Evolutionary conservation across 2,888 invertebrate species (phyloP), one percentile per base, ranked within the genome.

Genomic region (Lasioglossum oenotherae): DNA sequence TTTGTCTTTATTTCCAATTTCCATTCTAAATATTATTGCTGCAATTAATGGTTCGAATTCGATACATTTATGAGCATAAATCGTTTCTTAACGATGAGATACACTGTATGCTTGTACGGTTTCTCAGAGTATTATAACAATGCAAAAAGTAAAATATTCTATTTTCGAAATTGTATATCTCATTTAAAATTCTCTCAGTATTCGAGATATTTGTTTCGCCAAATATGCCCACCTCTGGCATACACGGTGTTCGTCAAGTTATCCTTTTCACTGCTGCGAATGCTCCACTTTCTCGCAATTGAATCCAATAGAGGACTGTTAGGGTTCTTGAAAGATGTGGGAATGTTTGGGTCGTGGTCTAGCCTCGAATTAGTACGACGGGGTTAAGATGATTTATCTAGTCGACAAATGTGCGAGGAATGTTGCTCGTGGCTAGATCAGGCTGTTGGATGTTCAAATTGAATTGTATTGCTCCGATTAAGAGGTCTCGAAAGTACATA

Each of bases 161-260:
- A 38, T 38, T 38, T 38, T 38, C 38, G 38, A 38, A 38, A 38
- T 6, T 38, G 38, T 38, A 38, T 38, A 38, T 38, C 38, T 38
- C 5, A 38, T 38, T 38, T 38, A 38, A 38, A 38, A 38, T 35
- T 35, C 35, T 35, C 35, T 35, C 35, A 35, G 6, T 38, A 38
- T 38, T 38, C 5, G 38, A 38, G 6, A 6, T 38, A 38, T 38
- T 38, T 38, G 38, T 38, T 38, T 38, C 38, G 38, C 0, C 38
- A 38, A 38, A 38, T 38, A 38, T 38, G 38, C 38, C 38, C 38
- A 38, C 38, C 38, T 6, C 38, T 38, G 38, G 49, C 82, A 79
- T 85, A 85, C 75, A 46, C 31, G 78, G 60, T 85, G 85, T 83
- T 78, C 76, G 86, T 74, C 64, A 57, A 82, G 67, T 27, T 44